phyloP scores from a whole-genome alignment of 1,140 invertebrate species.

The Hyles euphorbiae region DNA sequence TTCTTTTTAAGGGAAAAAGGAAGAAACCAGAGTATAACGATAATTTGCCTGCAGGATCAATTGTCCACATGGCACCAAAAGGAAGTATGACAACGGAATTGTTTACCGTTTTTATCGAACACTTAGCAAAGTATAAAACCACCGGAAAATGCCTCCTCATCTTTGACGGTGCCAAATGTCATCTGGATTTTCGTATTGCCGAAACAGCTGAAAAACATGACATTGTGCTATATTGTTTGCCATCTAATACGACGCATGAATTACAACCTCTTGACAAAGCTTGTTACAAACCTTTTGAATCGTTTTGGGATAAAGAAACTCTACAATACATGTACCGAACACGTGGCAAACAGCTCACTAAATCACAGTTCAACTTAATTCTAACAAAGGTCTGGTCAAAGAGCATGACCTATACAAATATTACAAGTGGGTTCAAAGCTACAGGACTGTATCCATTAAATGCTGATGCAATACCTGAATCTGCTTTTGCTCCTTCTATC shows the following conservation, averaged over 20 bases:
- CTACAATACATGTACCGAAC: slow-evolving; percentile 25
- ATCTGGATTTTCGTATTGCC: slow-evolving; percentile 38
- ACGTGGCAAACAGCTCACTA: slow-evolving; percentile 29
- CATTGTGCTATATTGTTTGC: slow-evolving; percentile 32
- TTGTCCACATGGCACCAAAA: slow-evolving; percentile 35
- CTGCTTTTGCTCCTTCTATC: slow-evolving; percentile 28
- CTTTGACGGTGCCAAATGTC: slow-evolving; percentile 45
- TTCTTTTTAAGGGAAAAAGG: slow-evolving; percentile 40
- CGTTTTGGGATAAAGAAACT: slow-evolving; percentile 34
- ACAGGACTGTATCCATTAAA: slow-evolving; percentile 32
- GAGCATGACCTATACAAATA: slow-evolving; percentile 29
- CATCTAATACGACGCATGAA: slow-evolving; percentile 58
- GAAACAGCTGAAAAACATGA: slow-evolving; percentile 31
- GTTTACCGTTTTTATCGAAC: slow-evolving; percentile 38
- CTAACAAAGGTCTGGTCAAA: slow-evolving; percentile 42
- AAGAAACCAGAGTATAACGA: slow-evolving; percentile 38
- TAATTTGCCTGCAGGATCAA: slow-evolving; percentile 38
- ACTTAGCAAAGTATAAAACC: slow-evolving; percentile 39
- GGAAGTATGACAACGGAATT: slow-evolving; percentile 41
- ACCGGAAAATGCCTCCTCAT: slow-evolving; percentile 37
- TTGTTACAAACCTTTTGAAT: slow-evolving; percentile 42
- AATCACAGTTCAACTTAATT: slow-evolving; percentile 41
- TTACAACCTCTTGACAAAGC: slow-evolving; percentile 46
- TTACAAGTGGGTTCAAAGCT: slow-evolving; percentile 28
- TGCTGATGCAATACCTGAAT: slow-evolving; percentile 33